These are phyloP conservation scores for Nibea coibor DNA, from an alignment of 2,113 vertebrate species.

Conservation along the genomic window DNA sequence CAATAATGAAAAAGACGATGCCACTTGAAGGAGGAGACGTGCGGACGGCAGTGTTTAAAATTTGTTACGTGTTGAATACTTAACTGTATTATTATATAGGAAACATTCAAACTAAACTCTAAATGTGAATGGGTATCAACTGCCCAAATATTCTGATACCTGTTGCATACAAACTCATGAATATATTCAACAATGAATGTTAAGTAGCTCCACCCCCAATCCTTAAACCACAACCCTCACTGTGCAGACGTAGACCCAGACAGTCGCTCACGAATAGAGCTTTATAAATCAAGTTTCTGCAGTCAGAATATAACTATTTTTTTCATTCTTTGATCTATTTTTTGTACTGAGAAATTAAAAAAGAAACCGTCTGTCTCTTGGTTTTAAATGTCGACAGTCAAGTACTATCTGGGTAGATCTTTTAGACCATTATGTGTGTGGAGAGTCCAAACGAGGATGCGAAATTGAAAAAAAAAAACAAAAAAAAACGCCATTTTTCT, in stretches of 20 bases:
- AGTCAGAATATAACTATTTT: conserved; percentile 71
- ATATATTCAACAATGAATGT: conserved; percentile 78
- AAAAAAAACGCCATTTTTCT: conserved; percentile 53
- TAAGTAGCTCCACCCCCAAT: conserved; percentile 69
- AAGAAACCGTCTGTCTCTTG: conserved; percentile 49
- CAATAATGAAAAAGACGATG: conserved; percentile 90
- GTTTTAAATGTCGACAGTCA: conserved; percentile 57
- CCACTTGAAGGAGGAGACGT: conserved; percentile 79
- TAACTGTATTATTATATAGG: conserved; percentile 63
- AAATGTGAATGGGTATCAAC: conserved; percentile 75
- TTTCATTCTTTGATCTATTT: conserved; percentile 75
- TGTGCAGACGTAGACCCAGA: conserved; percentile 80
- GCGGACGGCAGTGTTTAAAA: conserved; percentile 60
- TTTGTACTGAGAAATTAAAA: conserved; percentile 65
- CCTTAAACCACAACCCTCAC: conserved; percentile 76
- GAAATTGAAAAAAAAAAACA: conserved; percentile 66
- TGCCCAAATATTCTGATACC: conserved; percentile 75
- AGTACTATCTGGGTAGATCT: conserved; percentile 57
- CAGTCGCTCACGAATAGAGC: conserved; percentile 58
- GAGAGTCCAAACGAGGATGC: conserved; percentile 74
- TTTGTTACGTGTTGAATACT: conserved; percentile 75
- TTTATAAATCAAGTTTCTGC: conserved; percentile 69
- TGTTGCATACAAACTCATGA: conserved; percentile 58
- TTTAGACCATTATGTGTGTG: conserved; percentile 54
- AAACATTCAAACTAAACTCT: conserved; percentile 64